phyloP scores from a whole-genome alignment of 2,113 vertebrate species.

The Cairina moschata region DNA sequence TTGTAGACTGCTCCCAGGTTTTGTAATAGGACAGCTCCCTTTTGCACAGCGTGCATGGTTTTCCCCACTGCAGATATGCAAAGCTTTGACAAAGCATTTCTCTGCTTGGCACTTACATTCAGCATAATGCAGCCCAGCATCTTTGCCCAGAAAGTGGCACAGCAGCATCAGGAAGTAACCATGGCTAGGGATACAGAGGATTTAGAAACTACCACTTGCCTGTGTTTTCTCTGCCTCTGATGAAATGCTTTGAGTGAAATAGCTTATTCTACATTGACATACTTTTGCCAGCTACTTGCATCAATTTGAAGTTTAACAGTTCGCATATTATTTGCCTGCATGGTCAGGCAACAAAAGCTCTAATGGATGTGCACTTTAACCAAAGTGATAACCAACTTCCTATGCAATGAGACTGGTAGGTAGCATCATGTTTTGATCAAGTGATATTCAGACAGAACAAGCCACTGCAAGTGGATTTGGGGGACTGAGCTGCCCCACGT shows the following conservation, averaged over 20 bases:
- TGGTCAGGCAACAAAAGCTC: background rate
- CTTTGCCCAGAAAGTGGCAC: background rate
- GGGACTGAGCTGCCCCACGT: background rate
- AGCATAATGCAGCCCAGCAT: background rate
- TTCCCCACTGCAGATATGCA: background rate
- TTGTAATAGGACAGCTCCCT: background rate
- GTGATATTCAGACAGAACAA: background rate
- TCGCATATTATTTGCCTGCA: background rate
- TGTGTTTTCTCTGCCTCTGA: background rate
- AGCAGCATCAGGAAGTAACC: background rate
- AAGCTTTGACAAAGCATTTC: background rate
- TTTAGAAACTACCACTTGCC: background rate
- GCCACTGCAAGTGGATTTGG: background rate
- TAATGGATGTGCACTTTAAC: background rate
- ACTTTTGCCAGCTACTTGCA: background rate
- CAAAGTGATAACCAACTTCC: background rate
- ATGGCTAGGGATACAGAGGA: background rate
- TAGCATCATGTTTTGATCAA: background rate
- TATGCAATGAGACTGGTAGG: background rate
- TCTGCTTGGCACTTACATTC: background rate
- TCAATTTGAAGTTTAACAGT: background rate
- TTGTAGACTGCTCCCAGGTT: conserved; percentile 13
- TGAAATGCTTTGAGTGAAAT: background rate
- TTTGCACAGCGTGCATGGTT: background rate
- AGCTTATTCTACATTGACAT: background rate